phyloP scores from a whole-genome alignment of 2,888 invertebrate species.

The Vanessa cardui region DNA sequence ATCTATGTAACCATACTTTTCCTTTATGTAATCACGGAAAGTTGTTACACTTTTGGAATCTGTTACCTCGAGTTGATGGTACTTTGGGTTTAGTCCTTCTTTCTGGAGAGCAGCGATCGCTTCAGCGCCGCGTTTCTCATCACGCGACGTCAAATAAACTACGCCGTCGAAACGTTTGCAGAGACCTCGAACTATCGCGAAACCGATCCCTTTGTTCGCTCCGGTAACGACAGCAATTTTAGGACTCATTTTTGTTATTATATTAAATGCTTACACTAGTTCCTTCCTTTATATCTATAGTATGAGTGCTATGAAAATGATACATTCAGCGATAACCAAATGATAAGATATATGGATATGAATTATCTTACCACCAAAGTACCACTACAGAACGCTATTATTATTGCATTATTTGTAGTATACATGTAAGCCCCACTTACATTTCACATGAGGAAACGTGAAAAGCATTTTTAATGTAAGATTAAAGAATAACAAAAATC shows the following conservation, averaged over 20 bases:
- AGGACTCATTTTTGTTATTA: not conserved
- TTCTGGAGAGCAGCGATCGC: slow-evolving; percentile 84
- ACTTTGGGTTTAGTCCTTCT: slow-evolving; percentile 80
- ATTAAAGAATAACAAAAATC: too few species aligned
- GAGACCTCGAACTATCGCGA: slow-evolving; percentile 85
- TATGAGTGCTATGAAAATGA: not conserved
- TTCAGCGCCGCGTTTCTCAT: slow-evolving; percentile 80
- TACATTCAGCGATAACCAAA: too few species aligned
- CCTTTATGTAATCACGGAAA: slow-evolving; percentile 83
- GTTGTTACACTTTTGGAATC: slow-evolving; percentile 81
- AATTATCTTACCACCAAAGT: too few species aligned
- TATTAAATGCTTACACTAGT: not conserved
- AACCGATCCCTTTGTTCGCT: slow-evolving; percentile 88
- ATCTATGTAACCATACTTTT: slow-evolving; percentile 86
- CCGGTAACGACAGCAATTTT: slow-evolving; percentile 84
- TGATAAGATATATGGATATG: too few species aligned
- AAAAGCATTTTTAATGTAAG: too few species aligned
- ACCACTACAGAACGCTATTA: too few species aligned
- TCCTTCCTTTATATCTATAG: not conserved
- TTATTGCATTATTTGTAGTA: too few species aligned
- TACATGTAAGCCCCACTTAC: too few species aligned
- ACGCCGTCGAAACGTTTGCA: slow-evolving; percentile 86
- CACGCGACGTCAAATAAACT: slow-evolving; percentile 87
- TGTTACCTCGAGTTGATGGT: slow-evolving; percentile 87
- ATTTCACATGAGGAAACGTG: too few species aligned